Conservation (phyloP, 2,888 invertebrate species). For the Teleogryllus oceanicus region DNA sequence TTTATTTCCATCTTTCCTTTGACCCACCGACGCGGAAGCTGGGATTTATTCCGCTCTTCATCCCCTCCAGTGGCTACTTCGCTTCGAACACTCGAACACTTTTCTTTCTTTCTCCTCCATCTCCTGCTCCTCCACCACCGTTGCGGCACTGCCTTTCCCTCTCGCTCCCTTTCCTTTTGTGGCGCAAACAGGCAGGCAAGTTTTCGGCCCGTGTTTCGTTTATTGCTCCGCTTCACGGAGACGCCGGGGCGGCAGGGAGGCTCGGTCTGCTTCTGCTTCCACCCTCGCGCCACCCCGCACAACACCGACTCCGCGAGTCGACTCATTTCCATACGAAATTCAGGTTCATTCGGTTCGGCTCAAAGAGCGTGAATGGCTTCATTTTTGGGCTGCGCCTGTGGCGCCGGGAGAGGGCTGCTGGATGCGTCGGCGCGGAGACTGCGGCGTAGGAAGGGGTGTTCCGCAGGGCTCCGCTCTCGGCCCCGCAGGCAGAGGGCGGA, state of each 20-base stretch:
- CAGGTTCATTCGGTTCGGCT: background rate
- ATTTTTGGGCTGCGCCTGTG: slow-evolving; percentile 4
- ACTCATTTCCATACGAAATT: background rate
- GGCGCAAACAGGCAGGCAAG: background rate
- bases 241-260: background rate
- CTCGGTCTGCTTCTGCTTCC: background rate
- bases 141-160: too few relatives aligned
- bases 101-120: background rate
- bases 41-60: too few relatives aligned
- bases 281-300: background rate
- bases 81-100: background rate
- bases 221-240: background rate
- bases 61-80: background rate
- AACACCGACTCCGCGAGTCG: background rate
- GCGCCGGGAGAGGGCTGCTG: background rate
- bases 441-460: too few relatives aligned
- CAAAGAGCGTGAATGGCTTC: slow-evolving; percentile 10
- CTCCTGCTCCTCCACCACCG: background rate
- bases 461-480: too few relatives aligned
- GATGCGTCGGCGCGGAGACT: background rate
- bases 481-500: too few relatives aligned
- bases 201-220: background rate
- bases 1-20: too few relatives aligned
- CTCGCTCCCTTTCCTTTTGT: background rate
- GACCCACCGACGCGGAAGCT: too few relatives aligned